Conservation (phyloP, 2,113 vertebrate species). For the Brachirus orientalis region DNA sequence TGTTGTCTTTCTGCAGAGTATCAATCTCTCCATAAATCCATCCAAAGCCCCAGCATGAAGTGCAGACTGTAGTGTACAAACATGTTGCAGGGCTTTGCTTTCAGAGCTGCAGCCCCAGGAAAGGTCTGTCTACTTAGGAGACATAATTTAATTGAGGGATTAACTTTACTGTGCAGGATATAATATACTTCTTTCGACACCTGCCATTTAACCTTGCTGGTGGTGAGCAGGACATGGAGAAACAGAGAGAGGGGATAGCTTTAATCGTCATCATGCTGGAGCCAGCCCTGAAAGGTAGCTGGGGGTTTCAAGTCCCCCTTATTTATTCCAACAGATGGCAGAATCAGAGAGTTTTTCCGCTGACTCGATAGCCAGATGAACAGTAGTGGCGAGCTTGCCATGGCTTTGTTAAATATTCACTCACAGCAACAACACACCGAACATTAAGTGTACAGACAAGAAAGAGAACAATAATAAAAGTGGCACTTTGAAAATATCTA, state of each 20-base stretch:
- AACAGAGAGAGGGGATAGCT: slow-evolving; percentile 73
- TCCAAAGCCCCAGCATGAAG: slow-evolving; percentile 71
- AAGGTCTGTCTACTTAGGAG: slow-evolving; percentile 68
- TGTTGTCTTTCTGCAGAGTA: slow-evolving; percentile 67
- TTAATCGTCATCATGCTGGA: slow-evolving; percentile 76
- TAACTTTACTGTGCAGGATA: slow-evolving; percentile 75
- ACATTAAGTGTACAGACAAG: slow-evolving; percentile 55
- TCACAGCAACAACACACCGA: slow-evolving; percentile 62
- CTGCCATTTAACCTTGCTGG: slow-evolving; percentile 81
- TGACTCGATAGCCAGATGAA: slow-evolving; percentile 80
- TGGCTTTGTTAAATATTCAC: slow-evolving; percentile 78
- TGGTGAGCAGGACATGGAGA: slow-evolving; percentile 69
- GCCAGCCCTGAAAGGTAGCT: slow-evolving; percentile 63
- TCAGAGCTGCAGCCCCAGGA: slow-evolving; percentile 54
- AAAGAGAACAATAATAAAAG: slow-evolving; percentile 55
- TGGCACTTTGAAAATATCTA: slow-evolving; percentile 45
- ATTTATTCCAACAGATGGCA: slow-evolving; percentile 83
- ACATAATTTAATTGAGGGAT: slow-evolving; percentile 81
- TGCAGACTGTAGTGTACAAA: slow-evolving; percentile 64
- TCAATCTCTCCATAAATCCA: slow-evolving; percentile 68
- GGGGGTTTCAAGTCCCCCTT: slow-evolving; percentile 63
- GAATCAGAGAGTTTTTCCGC: slow-evolving; percentile 69
- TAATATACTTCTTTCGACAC: slow-evolving; percentile 75
- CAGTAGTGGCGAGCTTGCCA: slow-evolving; percentile 72
- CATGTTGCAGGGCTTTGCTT: slow-evolving; percentile 63